Evolutionary conservation across 23 tunicate genomes (phyloP).

Genomic region (Oikopleura dioica): DNA sequence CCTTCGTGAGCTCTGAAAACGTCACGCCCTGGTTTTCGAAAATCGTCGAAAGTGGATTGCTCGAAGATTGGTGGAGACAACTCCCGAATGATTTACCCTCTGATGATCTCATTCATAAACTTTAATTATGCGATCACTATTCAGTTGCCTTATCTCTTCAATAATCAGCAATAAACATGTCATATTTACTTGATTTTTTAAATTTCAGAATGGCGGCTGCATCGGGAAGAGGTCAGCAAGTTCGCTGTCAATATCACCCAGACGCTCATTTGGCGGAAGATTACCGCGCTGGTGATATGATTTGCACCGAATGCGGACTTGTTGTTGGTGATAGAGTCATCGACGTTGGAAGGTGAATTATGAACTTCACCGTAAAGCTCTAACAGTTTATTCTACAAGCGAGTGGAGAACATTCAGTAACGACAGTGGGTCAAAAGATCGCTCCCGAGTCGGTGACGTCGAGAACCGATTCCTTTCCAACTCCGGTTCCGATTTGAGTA

Average conservation of each 20-base stretch:
- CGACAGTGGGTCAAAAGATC: slow-evolving; percentile 74
- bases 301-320: slow-evolving; percentile 81
- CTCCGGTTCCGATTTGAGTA: slow-evolving; percentile 76
- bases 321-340: slow-evolving; percentile 94
- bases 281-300: slow-evolving; percentile 92
- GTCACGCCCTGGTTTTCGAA: background rate
- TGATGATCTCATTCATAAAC: too few relatives aligned
- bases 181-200: background rate
- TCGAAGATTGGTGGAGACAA: background rate
- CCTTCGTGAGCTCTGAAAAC: background rate
- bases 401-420: slow-evolving; percentile 98
- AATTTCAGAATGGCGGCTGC: background rate
- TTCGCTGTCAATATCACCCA: slow-evolving; percentile 79
- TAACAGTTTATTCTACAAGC: too few relatives aligned
- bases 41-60: background rate
- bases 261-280: slow-evolving; percentile 75
- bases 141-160: too few relatives aligned
- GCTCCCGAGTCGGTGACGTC: slow-evolving; percentile 89
- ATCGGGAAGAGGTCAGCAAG: slow-evolving; percentile 22
- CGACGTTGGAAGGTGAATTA: slow-evolving; percentile 46
- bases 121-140: too few relatives aligned
- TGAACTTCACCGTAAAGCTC: too few relatives aligned
- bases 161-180: too few relatives aligned
- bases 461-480: slow-evolving; percentile 36
- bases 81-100: too few relatives aligned